Evolutionary conservation across 2,113 vertebrate genomes (phyloP).

Genomic region (Stigmatopora nigra): DNA sequence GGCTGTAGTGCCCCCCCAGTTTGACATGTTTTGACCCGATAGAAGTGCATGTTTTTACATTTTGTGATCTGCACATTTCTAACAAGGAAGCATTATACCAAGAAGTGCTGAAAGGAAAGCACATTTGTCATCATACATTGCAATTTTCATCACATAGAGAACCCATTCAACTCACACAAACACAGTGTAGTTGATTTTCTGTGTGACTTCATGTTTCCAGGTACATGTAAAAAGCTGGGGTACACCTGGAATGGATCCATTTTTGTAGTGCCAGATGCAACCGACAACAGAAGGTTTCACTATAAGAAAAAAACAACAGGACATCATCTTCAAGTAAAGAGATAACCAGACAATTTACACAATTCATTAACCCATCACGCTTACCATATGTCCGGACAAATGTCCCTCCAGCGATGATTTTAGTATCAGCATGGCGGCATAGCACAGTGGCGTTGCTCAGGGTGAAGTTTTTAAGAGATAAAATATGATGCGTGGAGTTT

Average conservation of each 20-base stretch:
- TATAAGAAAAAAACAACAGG: slow-evolving; percentile 14
- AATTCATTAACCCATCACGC: background rate
- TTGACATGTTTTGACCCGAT: accelerated
- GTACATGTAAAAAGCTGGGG: slow-evolving; percentile 34
- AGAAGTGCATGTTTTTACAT: background rate
- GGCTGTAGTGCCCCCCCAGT: accelerated
- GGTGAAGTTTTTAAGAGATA: slow-evolving; percentile 46
- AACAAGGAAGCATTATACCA: accelerated
- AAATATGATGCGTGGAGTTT: slow-evolving; percentile 30
- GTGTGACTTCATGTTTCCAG: slow-evolving; percentile 43
- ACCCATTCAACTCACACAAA: slow-evolving; percentile 21
- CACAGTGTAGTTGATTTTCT: slow-evolving; percentile 32
- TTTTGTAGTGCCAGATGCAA: slow-evolving; percentile 19
- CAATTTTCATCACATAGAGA: background rate
- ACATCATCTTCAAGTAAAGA: background rate
- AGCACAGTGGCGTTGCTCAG: background rate
- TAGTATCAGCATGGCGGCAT: slow-evolving; percentile 22
- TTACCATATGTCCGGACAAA: slow-evolving; percentile 49
- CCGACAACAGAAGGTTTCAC: slow-evolving; percentile 48
- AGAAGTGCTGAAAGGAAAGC: slow-evolving; percentile 23
- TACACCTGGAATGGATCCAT: accelerated
- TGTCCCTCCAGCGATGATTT: slow-evolving; percentile 37
- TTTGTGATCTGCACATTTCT: background rate
- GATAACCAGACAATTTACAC: too few relatives aligned
- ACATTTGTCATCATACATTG: background rate